Percentiles rank a stretch among this genome's conserved stretches.
Conservation (phyloP, 2,113 vertebrate genomes). For the Myotis brandtii region DNA sequence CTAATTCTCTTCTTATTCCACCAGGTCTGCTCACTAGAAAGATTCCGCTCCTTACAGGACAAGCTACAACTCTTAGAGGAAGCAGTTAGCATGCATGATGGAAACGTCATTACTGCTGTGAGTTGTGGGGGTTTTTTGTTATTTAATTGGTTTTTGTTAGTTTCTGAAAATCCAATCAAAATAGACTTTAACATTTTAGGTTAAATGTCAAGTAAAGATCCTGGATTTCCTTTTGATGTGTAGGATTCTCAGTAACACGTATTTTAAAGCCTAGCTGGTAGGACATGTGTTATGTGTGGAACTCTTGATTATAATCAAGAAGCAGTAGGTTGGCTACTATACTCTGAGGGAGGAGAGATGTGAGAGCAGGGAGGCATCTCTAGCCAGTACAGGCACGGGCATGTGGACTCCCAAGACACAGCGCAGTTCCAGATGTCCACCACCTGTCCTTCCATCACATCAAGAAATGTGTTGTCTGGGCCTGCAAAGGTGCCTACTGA, state of each 20-base stretch:
- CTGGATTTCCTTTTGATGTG: background rate
- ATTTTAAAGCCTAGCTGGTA: background rate
- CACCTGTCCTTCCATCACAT: background rate
- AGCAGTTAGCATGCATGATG: slow-evolving; percentile 92
- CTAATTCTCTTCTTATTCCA: slow-evolving; percentile 22
- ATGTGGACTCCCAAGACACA: background rate
- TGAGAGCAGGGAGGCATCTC: background rate
- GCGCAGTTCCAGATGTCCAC: background rate
- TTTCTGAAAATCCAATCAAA: slow-evolving; percentile 34
- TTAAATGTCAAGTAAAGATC: background rate
- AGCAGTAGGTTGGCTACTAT: background rate
- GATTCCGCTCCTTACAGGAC: slow-evolving; percentile 94
- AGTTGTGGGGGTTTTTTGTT: slow-evolving; percentile 69
- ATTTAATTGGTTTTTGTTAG: background rate
- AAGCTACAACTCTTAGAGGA: slow-evolving; percentile 94
- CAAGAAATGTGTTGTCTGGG: background rate
- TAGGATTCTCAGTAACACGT: background rate
- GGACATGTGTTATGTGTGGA: background rate
- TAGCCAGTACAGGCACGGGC: background rate
- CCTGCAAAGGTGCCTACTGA: background rate
- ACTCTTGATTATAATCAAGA: background rate
- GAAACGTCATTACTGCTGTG: slow-evolving; percentile 96
- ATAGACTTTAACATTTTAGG: background rate
- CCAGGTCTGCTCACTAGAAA: slow-evolving; percentile 92
- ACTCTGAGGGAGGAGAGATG: background rate